Base-by-base conservation (phyloP, 2,113 vertebrate genomes). In the Copsychus sechellarum region DNA sequence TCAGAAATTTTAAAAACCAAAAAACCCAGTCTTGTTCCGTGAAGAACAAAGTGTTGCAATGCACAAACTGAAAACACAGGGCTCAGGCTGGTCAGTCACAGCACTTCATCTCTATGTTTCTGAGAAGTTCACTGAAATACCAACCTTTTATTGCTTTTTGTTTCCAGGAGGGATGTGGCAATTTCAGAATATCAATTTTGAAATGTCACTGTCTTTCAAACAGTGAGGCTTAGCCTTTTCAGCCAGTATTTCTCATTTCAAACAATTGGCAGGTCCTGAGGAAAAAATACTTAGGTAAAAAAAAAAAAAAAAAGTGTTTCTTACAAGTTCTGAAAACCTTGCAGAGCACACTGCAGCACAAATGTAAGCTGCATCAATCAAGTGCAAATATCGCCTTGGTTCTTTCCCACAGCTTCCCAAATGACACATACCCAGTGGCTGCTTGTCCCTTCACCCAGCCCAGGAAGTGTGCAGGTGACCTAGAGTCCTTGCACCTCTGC, bases 201-300 rank as follows among this genome's bases (percentile, higher is more conserved):
- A 92, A 96, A 95, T 90, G 90, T 70, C 94, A 88, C 86, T 88
- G 86, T 88, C 92, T 93, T 93, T 94, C 92, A 94, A 96, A 81
- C 18, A 78, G 50, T 57, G 29, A 73, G 60, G 42, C 45, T 66
- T 83, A 83, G 56, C 71, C 29, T 80, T 95, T 95, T 78, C 47
- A 95, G 86, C 31, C 56, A 77, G 58, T 42, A 34, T 14, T 43
- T 95, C 47, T 42, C 67, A 56, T 71, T 94, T 83, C 80, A 90
- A 88, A 77, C 43, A 58, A 70, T 12, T 92, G 82, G 26, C 72
- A 92, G 64, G 33, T 92, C 51, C 64, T 43, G 47, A 83, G 47
- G 51, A 90, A 94, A 86, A 82, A 82, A 38, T 47, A 83, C 13
- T 82, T 82, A 86, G 42, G 67, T 78, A 0, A 42, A 70, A 48